phyloP scores from a whole-genome alignment of 2,888 invertebrate species.

The Drosophila conformis region DNA sequence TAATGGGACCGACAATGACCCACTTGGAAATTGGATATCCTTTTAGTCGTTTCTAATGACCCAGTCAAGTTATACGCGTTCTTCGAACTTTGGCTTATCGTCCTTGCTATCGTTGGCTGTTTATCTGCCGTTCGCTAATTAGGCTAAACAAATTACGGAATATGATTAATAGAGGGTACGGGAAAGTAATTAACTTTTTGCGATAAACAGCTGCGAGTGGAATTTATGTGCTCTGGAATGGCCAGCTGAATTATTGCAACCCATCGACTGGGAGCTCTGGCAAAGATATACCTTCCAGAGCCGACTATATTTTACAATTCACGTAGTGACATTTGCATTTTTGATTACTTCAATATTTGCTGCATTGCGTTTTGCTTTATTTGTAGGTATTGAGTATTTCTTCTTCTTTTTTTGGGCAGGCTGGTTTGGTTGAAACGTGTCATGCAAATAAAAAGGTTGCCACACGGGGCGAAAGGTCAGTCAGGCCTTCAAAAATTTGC shows the following conservation, averaged over 20 bases:
- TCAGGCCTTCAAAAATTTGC: conserved; percentile 39
- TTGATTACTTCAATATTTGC: conserved; percentile 71
- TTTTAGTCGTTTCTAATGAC: conserved; percentile 16
- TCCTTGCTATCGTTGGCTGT: conserved; percentile 8
- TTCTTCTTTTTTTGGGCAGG: conserved; percentile 8
- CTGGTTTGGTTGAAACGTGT: conserved; percentile 58
- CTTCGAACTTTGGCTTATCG: conserved; percentile 27
- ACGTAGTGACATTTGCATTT: conserved; percentile 72
- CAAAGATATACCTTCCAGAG: neutral
- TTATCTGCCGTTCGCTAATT: conserved; percentile 52
- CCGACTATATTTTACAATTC: conserved; percentile 52
- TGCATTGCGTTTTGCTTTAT: conserved; percentile 52
- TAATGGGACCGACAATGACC: neutral
- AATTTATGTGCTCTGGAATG: conserved; percentile 42
- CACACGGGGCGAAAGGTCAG: conserved; percentile 52
- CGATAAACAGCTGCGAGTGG: conserved; percentile 52
- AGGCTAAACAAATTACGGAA: conserved; percentile 76
- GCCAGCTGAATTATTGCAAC: conserved; percentile 51
- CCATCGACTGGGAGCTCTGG: neutral
- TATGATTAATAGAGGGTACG: conserved; percentile 73
- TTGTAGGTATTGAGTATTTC: conserved; percentile 30
- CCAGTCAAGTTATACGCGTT: conserved; percentile 8
- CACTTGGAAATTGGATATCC: conserved; percentile 3
- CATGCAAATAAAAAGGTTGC: conserved; percentile 61
- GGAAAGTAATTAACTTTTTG: conserved; percentile 73